These are phyloP conservation scores for cattle (Bos taurus) DNA, from an alignment of 2,113 vertebrate genomes.

Conservation along the genomic window ARS-UCD2.0 NC_037342.1:5149001-5149500, in stretches of 20 bases:
- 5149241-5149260: background rate
- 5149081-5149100: background rate
- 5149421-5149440: background rate
- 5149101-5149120: background rate
- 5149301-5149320: background rate
- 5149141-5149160: background rate
- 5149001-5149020: background rate
- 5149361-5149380: background rate
- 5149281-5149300: background rate
- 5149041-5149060: background rate
- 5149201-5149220: background rate
- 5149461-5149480: background rate
- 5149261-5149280: background rate
- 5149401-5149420: background rate
- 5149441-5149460: background rate
- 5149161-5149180: background rate
- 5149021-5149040: background rate
- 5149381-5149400: background rate
- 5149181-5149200: background rate
- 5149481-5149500: background rate
- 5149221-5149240: background rate
- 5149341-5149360: background rate
- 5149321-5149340: background rate
- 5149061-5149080: background rate
- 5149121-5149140: background rate